These are phyloP conservation scores for Patella depressa DNA, from an alignment of 2,888 invertebrate species.

Conservation along the genomic window DNA sequence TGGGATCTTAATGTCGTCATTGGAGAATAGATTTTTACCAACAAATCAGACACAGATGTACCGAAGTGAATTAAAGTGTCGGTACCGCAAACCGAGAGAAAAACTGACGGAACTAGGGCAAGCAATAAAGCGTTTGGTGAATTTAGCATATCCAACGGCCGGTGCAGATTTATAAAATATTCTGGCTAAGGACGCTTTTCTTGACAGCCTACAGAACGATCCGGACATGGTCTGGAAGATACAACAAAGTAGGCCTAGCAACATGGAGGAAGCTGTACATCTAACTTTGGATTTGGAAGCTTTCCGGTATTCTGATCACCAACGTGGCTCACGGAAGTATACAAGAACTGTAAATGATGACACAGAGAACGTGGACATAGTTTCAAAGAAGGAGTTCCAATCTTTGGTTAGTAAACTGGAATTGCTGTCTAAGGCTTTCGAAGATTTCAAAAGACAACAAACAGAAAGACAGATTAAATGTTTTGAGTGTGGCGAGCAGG, in stretches of 20 bases:
- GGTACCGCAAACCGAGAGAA: neutral
- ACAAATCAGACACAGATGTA: neutral
- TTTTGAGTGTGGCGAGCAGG: neutral
- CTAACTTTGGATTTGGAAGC: slow-evolving; percentile 3
- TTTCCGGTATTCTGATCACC: neutral
- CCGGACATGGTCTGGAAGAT: slow-evolving; percentile 9
- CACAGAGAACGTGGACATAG: no score
- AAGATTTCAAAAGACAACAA: neutral
- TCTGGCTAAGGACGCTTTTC: slow-evolving; percentile 5
- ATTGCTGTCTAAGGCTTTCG: neutral
- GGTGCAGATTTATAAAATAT: slow-evolving; percentile 7
- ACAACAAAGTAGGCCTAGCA: slow-evolving; percentile 10
- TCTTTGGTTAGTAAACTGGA: no score
- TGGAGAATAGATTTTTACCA: no score
- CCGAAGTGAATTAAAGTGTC: neutral
- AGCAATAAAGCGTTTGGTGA: neutral
- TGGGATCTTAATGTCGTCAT: no score
- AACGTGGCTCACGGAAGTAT: neutral
- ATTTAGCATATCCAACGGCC: slow-evolving; percentile 10
- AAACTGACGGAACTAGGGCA: neutral
- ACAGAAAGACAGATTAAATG: neutral
- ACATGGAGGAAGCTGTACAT: slow-evolving; percentile 12
- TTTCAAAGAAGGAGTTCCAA: no score
- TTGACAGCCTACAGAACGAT: neutral
- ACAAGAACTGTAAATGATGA: neutral